These are phyloP conservation scores for Aphaenogaster floridana DNA, from an alignment of 1,140 invertebrate genomes.

Conservation along the genomic window DNA sequence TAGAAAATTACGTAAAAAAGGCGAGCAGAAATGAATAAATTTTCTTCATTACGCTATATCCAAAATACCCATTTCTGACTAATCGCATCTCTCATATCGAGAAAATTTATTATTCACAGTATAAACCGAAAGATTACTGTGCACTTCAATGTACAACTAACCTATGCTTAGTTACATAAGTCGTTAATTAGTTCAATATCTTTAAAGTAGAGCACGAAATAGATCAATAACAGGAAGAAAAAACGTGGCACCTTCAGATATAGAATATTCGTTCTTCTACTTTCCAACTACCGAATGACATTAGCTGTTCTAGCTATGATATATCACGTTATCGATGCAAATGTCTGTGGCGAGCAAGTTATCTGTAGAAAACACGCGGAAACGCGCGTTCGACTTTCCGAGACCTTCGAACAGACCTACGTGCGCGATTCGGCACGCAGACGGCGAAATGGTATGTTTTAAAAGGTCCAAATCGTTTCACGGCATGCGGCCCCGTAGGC, in stretches of 20 bases:
- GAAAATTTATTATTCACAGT: neutral
- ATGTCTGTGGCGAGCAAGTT: neutral
- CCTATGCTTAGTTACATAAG: neutral
- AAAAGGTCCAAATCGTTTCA: constrained; percentile 83
- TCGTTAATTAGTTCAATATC: neutral
- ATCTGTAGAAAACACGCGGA: constrained; percentile 20
- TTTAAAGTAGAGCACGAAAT: neutral
- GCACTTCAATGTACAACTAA: neutral
- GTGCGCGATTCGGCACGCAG: constrained; percentile 76
- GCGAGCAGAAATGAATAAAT: neutral
- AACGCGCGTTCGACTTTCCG: constrained; percentile 46
- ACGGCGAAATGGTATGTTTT: constrained; percentile 81
- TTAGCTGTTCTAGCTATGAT: neutral
- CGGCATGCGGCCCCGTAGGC: constrained; percentile 78
- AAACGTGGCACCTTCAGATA: neutral
- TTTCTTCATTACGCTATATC: neutral
- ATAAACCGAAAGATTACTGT: neutral
- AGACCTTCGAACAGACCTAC: constrained; percentile 54
- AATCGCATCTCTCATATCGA: neutral
- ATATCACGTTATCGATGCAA: constrained; percentile 20
- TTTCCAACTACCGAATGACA: neutral
- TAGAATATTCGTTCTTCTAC: neutral
- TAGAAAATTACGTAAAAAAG: constrained; percentile 23
- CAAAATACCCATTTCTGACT: neutral
- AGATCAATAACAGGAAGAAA: neutral